Base-by-base conservation (phyloP, 2,888 invertebrate genomes). In the Sthenelais limicola region DNA sequence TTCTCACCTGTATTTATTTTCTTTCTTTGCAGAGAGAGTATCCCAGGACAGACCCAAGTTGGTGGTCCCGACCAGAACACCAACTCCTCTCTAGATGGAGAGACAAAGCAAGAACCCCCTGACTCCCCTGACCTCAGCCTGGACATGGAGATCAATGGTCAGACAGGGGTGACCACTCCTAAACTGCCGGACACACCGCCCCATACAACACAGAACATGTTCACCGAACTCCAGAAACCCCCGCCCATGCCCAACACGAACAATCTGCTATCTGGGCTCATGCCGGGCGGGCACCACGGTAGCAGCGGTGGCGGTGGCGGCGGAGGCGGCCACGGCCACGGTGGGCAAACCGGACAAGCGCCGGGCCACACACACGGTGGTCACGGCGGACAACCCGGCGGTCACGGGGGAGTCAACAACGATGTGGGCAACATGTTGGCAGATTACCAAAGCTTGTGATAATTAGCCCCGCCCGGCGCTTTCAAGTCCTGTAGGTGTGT, bases 71-170 rank as follows among this genome's bases (percentile, higher is more conserved):
- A 35, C 35, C 62, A 62, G 62, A 62, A 62, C 62, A 62, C 62
- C 62, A 62, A 62, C 35, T 62, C 62, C 3, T 62, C 62, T 2
- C 38, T 62, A 43, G 62, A 62, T 15, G 62, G 62, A 5, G 62
- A 62, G 30, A 68, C 71, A 3, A 71, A 71, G 35, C 38, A 56
- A 49, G 71, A 71, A 62, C 71, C 71, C 28, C 71, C 71, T 15
- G 71, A 71, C 33, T 62, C 71, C 4, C 71, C 71, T 2, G 62
- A 62, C 21, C 62, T 62, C 35, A 35, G 62, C 24, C 62, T 62
- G 35, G 62, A 62, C 38, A 62, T 62, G 62, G 62, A 70, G 33
- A 38, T 70, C 52, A 54, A 70, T 47, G 70, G 70, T 9, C 70
- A 52, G 70, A 38, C 52, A 18, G 32, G 51, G 24, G 47, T 67